Percentiles rank a stretch among this genome's conserved stretches.
Evolutionary conservation across 2,797 vertebrate species (phyloP).

Genomic region (Micrastur ruficollis): DNA sequence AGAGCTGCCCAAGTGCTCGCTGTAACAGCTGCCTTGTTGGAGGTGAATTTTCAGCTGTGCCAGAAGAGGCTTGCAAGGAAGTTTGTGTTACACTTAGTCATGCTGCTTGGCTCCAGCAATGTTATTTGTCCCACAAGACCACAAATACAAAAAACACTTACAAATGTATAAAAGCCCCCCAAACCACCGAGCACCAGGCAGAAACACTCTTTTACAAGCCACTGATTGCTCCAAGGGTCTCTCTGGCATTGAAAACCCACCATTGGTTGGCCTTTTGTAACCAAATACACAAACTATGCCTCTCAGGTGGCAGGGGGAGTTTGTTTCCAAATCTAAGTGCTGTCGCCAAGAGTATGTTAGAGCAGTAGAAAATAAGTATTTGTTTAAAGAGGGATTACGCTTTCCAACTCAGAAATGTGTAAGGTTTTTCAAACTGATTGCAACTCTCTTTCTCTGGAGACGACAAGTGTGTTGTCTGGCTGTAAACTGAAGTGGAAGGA

Average conservation of each 20-base stretch:
- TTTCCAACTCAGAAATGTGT: neutral
- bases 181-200: slow-evolving; percentile 31
- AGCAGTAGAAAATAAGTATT: slow-evolving; percentile 11
- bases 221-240: slow-evolving; percentile 35
- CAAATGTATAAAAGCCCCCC: slow-evolving; percentile 28
- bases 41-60: slow-evolving; percentile 39
- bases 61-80: slow-evolving; percentile 5
- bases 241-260: slow-evolving; percentile 7
- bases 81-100: slow-evolving; percentile 29
- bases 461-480: neutral
- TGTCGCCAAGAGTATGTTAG: neutral
- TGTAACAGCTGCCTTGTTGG: neutral
- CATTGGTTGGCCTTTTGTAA: slow-evolving; percentile 21
- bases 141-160: slow-evolving; percentile 44
- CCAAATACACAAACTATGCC: neutral
- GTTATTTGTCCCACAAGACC: slow-evolving; percentile 40
- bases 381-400: slow-evolving; percentile 8
- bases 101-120: slow-evolving; percentile 24
- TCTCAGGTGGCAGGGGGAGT: neutral
- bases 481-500: neutral
- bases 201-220: slow-evolving; percentile 20
- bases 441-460: neutral
- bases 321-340: slow-evolving; percentile 7
- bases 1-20: neutral
- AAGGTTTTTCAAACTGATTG: neutral